Evolutionary conservation across 2,113 vertebrate genomes (phyloP).

Genomic region (Leptobrachium leishanense): DNA sequence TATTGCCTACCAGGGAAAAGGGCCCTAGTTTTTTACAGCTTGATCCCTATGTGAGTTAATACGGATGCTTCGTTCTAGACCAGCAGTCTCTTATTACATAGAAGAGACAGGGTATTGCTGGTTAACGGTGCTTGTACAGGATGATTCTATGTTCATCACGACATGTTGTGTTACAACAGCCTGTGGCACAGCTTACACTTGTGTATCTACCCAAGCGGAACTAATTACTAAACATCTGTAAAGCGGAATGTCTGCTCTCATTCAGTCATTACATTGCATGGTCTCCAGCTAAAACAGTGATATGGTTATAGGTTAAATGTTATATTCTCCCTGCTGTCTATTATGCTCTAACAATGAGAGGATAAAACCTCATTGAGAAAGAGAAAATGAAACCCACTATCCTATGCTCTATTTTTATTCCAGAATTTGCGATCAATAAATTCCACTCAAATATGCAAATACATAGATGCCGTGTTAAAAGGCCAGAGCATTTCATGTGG

Average conservation of each 20-base stretch:
- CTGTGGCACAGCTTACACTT: neutral
- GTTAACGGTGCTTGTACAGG: conserved; percentile 15
- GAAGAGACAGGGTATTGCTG: neutral
- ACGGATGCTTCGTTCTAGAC: neutral
- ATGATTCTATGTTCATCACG: neutral
- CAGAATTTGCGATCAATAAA: no score
- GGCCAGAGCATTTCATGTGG: no score
- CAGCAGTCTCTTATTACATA: neutral
- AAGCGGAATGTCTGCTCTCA: neutral
- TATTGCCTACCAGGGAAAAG: no score
- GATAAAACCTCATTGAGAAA: no score
- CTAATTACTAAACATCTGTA: conserved; percentile 39
- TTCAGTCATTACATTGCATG: neutral
- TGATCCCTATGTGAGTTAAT: no score
- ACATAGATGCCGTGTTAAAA: no score
- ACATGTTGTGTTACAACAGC: neutral
- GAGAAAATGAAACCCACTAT: no score
- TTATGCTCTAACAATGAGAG: neutral
- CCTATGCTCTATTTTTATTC: no score
- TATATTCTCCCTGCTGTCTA: neutral
- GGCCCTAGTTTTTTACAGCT: no score
- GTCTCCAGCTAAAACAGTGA: neutral
- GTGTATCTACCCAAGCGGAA: conserved; percentile 2
- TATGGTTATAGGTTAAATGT: conserved; percentile 2
- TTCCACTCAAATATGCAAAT: no score